Evolutionary conservation across 2,113 vertebrate genomes (phyloP), one percentile per base, ranked within the genome.

Genomic region (Carettochelys insculpta): DNA sequence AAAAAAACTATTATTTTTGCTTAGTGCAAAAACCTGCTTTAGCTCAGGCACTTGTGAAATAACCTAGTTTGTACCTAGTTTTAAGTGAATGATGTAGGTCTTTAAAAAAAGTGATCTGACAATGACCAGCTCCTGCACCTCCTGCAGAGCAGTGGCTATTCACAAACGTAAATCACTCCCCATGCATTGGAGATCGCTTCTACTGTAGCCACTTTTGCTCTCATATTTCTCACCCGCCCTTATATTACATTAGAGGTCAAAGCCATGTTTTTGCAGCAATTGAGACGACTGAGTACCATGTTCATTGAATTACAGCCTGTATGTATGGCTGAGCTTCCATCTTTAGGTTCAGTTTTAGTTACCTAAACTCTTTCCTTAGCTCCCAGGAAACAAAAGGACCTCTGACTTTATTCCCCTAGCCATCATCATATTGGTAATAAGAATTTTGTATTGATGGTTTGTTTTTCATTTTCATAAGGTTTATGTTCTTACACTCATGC

Each of bases 181-280:
- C 19, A 68, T 38, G 61, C n/a, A 20, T 77, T 77, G 27, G 53
- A 79, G 43, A 45, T 2, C 5, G 12, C n/a, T 51, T 85, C 88
- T 83, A 88, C 93, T 82, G 93, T 88, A 85, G 90, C 93, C 92
- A 90, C 95, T 94, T 92, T 91, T 50, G 80, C 47, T n/a, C n/a
- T 68, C 61, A 38, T 68, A 68, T 68, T 68, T 38, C n/a, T 38
- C n/a, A 2, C 61, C 22, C n/a, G 22, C 9, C n/a, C n/a, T 9
- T 68, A n/a, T 22, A 9, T 38, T 19, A 19, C 10, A 38, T 38
- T 16, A 68, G 19, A 5, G 38, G 61, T 22, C n/a, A 68, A 68
- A 68, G 61, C n/a, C n/a, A 68, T 68, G n/a, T 38, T n/a, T 68
- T 68, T 16, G 20, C 61, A 22, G 61, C 61, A 38, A n/a, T 38